These are phyloP conservation scores for Congeria kusceri DNA, from an alignment of 2,888 invertebrate genomes.

Conservation along the genomic window DNA sequence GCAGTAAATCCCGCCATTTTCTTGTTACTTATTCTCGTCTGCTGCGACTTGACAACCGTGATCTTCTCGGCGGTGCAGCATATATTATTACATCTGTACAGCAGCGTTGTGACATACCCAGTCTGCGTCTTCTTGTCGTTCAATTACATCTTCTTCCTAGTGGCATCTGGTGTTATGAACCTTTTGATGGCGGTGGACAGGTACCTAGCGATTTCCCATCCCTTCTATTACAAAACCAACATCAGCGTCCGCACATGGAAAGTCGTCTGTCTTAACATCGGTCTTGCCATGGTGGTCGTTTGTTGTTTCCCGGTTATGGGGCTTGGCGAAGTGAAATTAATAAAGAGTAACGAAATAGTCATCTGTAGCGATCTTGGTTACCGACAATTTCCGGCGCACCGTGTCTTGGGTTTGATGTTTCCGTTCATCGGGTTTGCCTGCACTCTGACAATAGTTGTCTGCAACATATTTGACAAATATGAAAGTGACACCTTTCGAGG, in stretches of 20 bases:
- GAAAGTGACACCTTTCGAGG: conserved; percentile 50
- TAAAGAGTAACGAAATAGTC: no score
- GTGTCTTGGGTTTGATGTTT: no score
- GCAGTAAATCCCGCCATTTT: conserved; percentile 56
- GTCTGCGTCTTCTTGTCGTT: conserved; percentile 47
- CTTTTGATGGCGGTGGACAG: conserved; percentile 52
- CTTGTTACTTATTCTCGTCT: conserved; percentile 41
- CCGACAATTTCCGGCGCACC: no score
- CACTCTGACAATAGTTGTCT: no score
- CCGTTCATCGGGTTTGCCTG: no score
- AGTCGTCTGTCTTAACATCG: conserved; percentile 30
- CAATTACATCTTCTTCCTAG: conserved; percentile 35
- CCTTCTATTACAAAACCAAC: conserved; percentile 52
- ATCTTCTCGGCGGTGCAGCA: conserved; percentile 42
- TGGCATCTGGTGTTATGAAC: conserved; percentile 48
- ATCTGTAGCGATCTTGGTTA: no score
- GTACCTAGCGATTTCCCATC: conserved; percentile 42
- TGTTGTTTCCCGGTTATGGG: conserved; percentile 47
- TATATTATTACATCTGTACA: conserved; percentile 3
- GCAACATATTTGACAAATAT: conserved; percentile 24
- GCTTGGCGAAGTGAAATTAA: conserved; percentile 24
- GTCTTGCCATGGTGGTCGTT: conserved; percentile 25
- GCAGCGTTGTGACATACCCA: conserved; percentile 7
- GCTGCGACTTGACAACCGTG: conserved; percentile 41
- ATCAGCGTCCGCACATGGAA: conserved; percentile 48